phyloP scores from a whole-genome alignment of 1,140 invertebrate species.

The Hycleus phaleratus region DNA sequence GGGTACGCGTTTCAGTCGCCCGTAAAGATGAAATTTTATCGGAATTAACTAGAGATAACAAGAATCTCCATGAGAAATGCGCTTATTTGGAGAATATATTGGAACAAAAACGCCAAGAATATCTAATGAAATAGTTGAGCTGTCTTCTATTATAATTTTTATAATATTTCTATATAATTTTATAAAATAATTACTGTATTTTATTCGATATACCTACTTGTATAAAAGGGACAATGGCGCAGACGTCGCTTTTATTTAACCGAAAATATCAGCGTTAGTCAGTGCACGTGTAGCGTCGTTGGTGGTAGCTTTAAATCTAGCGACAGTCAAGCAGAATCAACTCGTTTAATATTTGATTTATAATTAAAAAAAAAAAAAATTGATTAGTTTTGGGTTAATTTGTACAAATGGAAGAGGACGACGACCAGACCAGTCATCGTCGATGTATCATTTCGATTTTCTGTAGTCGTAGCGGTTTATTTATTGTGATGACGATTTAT shows the following conservation, averaged over 20 bases:
- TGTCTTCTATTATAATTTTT: no score
- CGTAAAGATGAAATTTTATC: slow-evolving; percentile 68
- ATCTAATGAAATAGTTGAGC: slow-evolving; percentile 27
- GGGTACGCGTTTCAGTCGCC: slow-evolving; percentile 68
- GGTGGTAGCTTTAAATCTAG: no score
- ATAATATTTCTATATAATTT: no score
- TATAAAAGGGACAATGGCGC: no score
- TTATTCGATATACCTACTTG: no score
- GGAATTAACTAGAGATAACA: slow-evolving; percentile 58
- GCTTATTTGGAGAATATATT: slow-evolving; percentile 65
- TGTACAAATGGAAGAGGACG: slow-evolving; percentile 31
- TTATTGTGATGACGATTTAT: slow-evolving; percentile 46
- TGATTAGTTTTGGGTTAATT: slow-evolving; percentile 6
- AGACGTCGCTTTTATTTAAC: no score
- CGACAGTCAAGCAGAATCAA: no score
- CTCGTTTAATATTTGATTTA: no score
- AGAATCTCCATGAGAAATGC: slow-evolving; percentile 59
- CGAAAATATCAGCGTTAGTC: no score
- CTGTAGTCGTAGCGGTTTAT: slow-evolving; percentile 47
- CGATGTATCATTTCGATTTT: slow-evolving; percentile 33
- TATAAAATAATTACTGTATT: no score
- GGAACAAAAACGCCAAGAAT: slow-evolving; percentile 60
- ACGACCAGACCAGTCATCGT: slow-evolving; percentile 13
- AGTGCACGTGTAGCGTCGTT: no score
- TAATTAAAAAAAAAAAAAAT: no score